Base-by-base conservation (phyloP, 2,888 invertebrate species). In the Falcaria lacertinaria region DNA sequence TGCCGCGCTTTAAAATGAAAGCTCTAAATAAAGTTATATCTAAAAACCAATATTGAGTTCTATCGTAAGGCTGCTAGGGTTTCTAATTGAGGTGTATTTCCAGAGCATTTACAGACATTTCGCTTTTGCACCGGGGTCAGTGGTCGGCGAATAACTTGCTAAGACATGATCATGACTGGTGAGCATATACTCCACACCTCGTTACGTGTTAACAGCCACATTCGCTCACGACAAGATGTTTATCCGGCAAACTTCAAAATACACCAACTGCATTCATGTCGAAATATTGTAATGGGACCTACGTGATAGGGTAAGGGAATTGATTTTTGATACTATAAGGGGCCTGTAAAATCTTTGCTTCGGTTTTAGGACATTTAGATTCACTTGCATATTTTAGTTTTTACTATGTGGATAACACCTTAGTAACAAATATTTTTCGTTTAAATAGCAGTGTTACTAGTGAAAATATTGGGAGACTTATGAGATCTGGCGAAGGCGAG, bases 101-200 rank as follows among this genome's bases (percentile, higher is more conserved):
- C 39, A 43, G 32, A 8, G 43, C 47, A 50, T 45, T 51, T 60
- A 54, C 64, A 58, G 69, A 57, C 65, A 60, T 80, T 85, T 74
- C 54, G 55, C 61, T 66, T 70, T 69, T 50, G 50, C 57, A 43
- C 42, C 47, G 69, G 64, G 86, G 86, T 87, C 87, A 88, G 82
- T 83, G 87, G 80, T 87, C 85, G 86, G 81, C 79, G 83, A 75
- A 88, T 84, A 88, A 85, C 86, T 85, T 64, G 84, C 71, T 80
- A 80, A 89, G 87, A 86, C 88, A 84, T 84, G 86, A 83, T 87
- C 87, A 86, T 87, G 87, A 86, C 88, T 87, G 83, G 84, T 85
- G 82, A 80, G 86, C 79, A 80, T 83, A 84, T 80, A 81, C 74
- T 89, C 87, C 78, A 88, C 88, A 89, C 88, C 87, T 89, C 77